Evolutionary conservation across 2,888 invertebrate species (phyloP).

Genomic region (Diaperis boleti): DNA sequence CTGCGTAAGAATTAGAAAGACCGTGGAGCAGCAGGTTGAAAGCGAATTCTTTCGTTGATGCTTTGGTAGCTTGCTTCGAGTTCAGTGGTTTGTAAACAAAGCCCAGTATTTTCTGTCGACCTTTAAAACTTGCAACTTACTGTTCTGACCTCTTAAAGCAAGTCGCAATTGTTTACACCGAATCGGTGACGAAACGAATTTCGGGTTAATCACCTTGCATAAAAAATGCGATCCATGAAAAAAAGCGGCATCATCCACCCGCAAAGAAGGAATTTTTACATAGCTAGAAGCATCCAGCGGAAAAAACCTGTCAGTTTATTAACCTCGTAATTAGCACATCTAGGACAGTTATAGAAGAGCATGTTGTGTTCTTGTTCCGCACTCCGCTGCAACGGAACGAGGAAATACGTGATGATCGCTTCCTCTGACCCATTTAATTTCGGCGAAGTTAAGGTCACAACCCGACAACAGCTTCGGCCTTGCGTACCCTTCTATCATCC

Average conservation of each 20-base stretch:
- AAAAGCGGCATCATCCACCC: slow-evolving; percentile 12
- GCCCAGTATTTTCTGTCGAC: background rate
- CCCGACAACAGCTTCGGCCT: slow-evolving; percentile 33
- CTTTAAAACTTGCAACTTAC: slow-evolving; percentile 1
- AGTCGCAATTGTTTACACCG: slow-evolving; percentile 1
- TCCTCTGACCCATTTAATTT: slow-evolving; percentile 30
- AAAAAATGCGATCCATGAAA: slow-evolving; percentile 1
- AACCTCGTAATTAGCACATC: slow-evolving; percentile 34
- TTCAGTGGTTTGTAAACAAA: background rate
- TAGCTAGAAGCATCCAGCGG: slow-evolving; percentile 10
- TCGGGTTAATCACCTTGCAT: slow-evolving; percentile 22
- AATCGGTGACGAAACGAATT: slow-evolving; percentile 8
- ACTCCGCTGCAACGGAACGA: slow-evolving; percentile 10
- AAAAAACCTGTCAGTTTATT: slow-evolving; percentile 30
- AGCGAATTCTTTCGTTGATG: background rate
- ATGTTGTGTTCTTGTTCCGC: slow-evolving; percentile 15
- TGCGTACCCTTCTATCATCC: slow-evolving; percentile 35
- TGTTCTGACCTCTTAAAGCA: slow-evolving; percentile 3
- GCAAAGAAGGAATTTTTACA: slow-evolving; percentile 4
- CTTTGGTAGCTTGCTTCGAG: background rate
- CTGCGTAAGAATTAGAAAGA: too few species aligned
- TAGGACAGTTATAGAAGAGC: slow-evolving; percentile 28
- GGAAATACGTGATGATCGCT: slow-evolving; percentile 20
- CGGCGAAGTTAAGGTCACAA: slow-evolving; percentile 31
- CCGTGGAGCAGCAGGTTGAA: too few species aligned